phyloP scores from a whole-genome alignment of 2,797 vertebrate species.

The Phalanger gymnotis region DNA sequence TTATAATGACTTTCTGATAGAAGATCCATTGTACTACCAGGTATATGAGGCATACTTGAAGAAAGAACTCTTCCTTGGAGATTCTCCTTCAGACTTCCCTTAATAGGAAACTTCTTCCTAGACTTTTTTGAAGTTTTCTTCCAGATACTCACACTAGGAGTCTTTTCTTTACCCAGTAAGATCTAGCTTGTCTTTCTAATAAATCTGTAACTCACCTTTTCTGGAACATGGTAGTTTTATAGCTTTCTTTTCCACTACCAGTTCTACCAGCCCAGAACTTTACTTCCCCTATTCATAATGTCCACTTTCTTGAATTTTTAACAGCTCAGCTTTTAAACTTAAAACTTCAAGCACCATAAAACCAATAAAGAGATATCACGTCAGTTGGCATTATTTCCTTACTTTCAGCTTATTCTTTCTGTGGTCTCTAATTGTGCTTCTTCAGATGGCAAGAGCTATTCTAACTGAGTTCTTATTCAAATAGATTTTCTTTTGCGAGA shows the following conservation, averaged over 20 bases:
- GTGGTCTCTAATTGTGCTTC: constrained; percentile 17
- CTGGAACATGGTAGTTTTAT: background rate
- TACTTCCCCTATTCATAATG: background rate
- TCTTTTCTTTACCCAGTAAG: background rate
- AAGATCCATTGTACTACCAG: background rate
- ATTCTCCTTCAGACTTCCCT: background rate
- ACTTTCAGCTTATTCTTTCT: background rate
- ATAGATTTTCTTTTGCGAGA: background rate
- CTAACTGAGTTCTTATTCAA: background rate
- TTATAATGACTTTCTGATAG: background rate
- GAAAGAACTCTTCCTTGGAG: background rate
- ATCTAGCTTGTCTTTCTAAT: background rate
- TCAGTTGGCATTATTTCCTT: background rate
- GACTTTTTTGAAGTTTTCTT: background rate
- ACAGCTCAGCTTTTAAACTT: background rate
- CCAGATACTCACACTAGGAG: background rate
- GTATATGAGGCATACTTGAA: background rate
- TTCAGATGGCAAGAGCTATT: constrained; percentile 51
- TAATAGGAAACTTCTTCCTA: background rate
- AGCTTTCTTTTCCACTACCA: background rate
- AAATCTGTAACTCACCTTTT: background rate
- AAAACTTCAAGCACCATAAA: background rate
- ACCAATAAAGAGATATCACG: background rate
- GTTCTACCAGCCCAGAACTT: background rate
- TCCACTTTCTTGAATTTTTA: background rate